Percentiles rank a stretch among this genome's conserved stretches.
phyloP scores from a whole-genome alignment of 2,797 vertebrate species.

The Rhinogobio ventralis region DNA sequence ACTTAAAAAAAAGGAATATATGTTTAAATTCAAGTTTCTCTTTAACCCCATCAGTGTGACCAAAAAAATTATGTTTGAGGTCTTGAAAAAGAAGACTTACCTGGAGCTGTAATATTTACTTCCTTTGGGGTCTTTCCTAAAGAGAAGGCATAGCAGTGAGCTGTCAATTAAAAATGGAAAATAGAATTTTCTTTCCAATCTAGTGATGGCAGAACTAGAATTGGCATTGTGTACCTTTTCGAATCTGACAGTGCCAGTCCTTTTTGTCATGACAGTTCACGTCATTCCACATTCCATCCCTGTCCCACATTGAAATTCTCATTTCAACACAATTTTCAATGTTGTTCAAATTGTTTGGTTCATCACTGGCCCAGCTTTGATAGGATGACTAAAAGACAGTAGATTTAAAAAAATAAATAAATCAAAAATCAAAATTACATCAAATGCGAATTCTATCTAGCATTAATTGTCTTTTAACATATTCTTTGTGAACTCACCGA shows the following conservation, averaged over 20 bases:
- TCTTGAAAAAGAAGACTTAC: slow-evolving; percentile 73
- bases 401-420: background rate
- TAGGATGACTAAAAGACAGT: slow-evolving; percentile 80
- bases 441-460: background rate
- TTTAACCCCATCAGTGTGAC: background rate
- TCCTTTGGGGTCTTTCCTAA: slow-evolving; percentile 82
- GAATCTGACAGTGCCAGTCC: slow-evolving; percentile 91
- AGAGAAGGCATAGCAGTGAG: slow-evolving; percentile 53
- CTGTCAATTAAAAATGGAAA: background rate
- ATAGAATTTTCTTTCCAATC: background rate
- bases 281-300: slow-evolving; percentile 86
- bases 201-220: background rate
- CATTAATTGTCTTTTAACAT: background rate
- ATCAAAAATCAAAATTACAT: background rate
- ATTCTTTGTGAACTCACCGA: slow-evolving; percentile 11
- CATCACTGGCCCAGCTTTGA: slow-evolving; percentile 88
- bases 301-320: slow-evolving; percentile 59
- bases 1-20: slow-evolving; percentile 71
- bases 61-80: background rate
- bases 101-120: slow-evolving; percentile 76
- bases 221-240: slow-evolving; percentile 80
- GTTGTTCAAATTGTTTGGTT: slow-evolving; percentile 92
- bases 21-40: background rate
- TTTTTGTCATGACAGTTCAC: slow-evolving; percentile 83
- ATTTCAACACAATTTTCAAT: slow-evolving; percentile 86